Conservation (phyloP, 2,113 vertebrate species). For the Cebidichthys violaceus region DNA sequence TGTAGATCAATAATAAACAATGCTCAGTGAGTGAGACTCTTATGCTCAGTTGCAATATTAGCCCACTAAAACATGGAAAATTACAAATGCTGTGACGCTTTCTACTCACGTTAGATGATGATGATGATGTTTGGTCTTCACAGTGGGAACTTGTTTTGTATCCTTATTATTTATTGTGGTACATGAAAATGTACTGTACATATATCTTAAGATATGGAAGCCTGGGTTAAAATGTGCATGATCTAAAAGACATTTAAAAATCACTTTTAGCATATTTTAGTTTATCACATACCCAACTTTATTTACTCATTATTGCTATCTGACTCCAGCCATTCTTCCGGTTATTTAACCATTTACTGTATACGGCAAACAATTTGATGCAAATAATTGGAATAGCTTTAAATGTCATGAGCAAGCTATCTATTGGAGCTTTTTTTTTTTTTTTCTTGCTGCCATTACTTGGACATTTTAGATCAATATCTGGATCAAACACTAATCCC, state of each 20-base stretch:
- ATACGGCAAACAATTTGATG: background rate
- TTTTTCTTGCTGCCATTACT: slow-evolving; percentile 23
- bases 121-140: slow-evolving; percentile 10
- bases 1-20: background rate
- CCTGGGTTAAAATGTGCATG: too few relatives aligned
- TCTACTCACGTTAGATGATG: background rate
- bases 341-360: background rate
- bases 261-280: background rate
- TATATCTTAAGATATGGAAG: background rate
- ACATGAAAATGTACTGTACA: background rate
- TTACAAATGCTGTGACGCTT: background rate
- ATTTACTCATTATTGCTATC: background rate
- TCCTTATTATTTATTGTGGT: background rate
- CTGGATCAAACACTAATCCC: slow-evolving; percentile 59
- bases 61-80: background rate
- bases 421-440: slow-evolving; percentile 13
- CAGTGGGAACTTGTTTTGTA: background rate
- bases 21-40: slow-evolving; percentile 8
- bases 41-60: slow-evolving; percentile 2
- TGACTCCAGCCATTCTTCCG: background rate
- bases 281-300: background rate
- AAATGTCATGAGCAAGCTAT: slow-evolving; percentile 7
- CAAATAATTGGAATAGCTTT: background rate
- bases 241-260: background rate
- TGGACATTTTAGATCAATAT: slow-evolving; percentile 61